Conservation (phyloP, 1,140 invertebrate genomes). For the Zophobas morio region DNA sequence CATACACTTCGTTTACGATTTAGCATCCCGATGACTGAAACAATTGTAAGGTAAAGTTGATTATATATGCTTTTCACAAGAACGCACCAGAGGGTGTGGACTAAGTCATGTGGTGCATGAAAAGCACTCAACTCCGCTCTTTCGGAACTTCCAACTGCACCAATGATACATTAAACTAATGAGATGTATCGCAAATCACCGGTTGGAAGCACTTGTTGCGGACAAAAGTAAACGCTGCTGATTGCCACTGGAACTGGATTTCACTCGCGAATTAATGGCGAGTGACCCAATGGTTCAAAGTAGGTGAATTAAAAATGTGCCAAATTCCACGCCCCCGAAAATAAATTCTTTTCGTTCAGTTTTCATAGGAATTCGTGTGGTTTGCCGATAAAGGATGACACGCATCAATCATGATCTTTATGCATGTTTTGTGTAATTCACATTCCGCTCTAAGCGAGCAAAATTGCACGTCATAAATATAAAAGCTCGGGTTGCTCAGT, state of each 20-base stretch:
- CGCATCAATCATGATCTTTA: constrained; percentile 7
- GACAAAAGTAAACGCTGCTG: constrained; percentile 29
- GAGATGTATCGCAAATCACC: constrained; percentile 35
- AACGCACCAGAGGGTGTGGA: constrained; percentile 44
- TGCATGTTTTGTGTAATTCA: background rate
- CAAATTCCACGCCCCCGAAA: background rate
- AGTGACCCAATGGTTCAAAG: background rate
- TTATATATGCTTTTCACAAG: constrained; percentile 43
- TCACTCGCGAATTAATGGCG: constrained; percentile 26
- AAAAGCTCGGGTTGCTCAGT: background rate
- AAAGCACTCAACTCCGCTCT: constrained; percentile 45
- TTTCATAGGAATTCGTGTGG: too few species aligned
- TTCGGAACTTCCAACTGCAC: constrained; percentile 38
- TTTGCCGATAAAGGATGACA: background rate
- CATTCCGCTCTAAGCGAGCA: background rate
- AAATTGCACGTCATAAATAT: constrained; percentile 10
- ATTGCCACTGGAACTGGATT: constrained; percentile 4
- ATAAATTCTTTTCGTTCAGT: too few species aligned
- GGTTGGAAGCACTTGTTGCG: constrained; percentile 4
- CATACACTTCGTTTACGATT: constrained; percentile 19
- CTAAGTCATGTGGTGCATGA: constrained; percentile 48
- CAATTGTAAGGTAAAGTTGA: constrained; percentile 37
- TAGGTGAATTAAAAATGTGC: background rate
- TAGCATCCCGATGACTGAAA: constrained; percentile 6
- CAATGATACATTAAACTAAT: constrained; percentile 20